Conservation (phyloP, 2,888 invertebrate species). For the Rhimphoctona megacephalus region DNA sequence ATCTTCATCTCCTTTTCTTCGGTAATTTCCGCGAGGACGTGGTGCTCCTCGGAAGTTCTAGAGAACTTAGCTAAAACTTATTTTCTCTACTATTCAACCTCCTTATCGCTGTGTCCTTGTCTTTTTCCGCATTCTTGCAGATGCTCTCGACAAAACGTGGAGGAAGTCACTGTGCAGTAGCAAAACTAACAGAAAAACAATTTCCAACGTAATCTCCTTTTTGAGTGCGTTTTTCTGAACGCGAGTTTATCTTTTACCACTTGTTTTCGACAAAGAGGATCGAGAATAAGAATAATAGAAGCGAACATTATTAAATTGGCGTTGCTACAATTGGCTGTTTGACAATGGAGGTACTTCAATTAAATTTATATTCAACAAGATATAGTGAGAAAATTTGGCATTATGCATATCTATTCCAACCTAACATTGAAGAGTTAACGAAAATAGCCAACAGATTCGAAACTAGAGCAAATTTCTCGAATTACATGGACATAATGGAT, state of each 20-base stretch:
- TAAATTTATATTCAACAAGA: background rate
- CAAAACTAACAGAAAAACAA: conserved; percentile 20
- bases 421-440: background rate
- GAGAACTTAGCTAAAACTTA: conserved; percentile 38
- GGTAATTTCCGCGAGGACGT: conserved; percentile 53
- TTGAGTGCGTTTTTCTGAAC: background rate
- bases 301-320: background rate
- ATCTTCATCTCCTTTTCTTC: conserved; percentile 41
- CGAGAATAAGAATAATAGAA: background rate
- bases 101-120: background rate
- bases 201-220: conserved; percentile 24
- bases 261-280: background rate
- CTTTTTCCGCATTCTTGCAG: conserved; percentile 6
- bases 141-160: background rate
- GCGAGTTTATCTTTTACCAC: background rate
- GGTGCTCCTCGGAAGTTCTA: conserved; percentile 12
- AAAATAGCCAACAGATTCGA: background rate
- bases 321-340: background rate
- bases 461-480: background rate
- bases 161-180: background rate
- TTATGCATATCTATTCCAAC: background rate
- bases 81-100: conserved; percentile 17
- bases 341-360: background rate
- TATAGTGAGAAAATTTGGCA: background rate
- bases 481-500: background rate